These are phyloP conservation scores for Gouania willdenowi DNA, from an alignment of 2,797 vertebrate genomes.

Conservation along the genomic window DNA sequence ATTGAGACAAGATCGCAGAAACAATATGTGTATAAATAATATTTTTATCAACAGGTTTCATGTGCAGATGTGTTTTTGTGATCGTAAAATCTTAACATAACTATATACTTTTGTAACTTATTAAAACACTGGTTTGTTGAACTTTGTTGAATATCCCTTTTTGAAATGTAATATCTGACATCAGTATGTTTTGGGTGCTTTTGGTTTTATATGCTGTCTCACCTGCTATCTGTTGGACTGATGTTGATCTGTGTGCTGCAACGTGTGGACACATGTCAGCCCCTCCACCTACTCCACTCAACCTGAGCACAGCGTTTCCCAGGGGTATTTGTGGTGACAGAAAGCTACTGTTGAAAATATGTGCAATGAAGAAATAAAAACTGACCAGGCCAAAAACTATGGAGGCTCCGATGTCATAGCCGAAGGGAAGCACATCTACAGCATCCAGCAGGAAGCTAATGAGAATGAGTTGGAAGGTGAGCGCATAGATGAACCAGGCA, in stretches of 20 bases:
- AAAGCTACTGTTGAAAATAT: conserved; percentile 77
- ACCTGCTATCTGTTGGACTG: conserved; percentile 86
- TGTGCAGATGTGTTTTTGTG: too few relatives aligned
- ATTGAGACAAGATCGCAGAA: too few relatives aligned
- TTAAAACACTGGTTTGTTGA: too few relatives aligned
- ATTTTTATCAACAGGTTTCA: too few relatives aligned
- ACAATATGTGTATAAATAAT: too few relatives aligned
- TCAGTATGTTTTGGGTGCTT: too few relatives aligned
- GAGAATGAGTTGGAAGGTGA: conserved; percentile 81
- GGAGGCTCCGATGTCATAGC: conserved; percentile 81
- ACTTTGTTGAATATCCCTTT: too few relatives aligned
- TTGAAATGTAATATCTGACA: too few relatives aligned
- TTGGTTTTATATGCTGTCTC: too few relatives aligned
- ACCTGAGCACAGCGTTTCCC: conserved; percentile 75
- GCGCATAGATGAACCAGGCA: conserved; percentile 79
- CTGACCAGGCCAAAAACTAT: conserved; percentile 84
- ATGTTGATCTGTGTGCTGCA: conserved; percentile 79
- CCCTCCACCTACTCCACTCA: conserved; percentile 70
- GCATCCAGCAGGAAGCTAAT: conserved; percentile 85
- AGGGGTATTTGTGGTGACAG: conserved; percentile 78
- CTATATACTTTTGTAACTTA: too few relatives aligned
- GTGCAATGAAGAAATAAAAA: conserved; percentile 85
- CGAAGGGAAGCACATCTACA: conserved; percentile 66
- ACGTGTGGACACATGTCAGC: conserved; percentile 76
- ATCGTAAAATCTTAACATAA: too few relatives aligned